Evolutionary conservation across 1,140 invertebrate species (phyloP).

Genomic region (Cydia fagiglandana): DNA sequence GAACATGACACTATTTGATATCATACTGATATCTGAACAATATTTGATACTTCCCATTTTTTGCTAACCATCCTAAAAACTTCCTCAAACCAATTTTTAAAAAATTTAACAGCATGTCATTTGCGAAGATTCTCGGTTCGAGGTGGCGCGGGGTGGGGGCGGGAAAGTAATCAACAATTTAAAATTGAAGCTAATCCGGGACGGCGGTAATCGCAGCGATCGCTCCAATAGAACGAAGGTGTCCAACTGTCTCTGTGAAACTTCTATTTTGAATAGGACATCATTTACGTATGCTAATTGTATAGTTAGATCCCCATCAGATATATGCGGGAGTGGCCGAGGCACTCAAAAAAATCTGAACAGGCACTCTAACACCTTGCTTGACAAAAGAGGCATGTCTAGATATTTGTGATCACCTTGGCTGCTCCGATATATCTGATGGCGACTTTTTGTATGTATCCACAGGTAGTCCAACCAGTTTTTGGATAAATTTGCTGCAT

Average conservation of each 20-base stretch:
- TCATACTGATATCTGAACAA: too few species aligned
- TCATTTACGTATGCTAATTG: not conserved
- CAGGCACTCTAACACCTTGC: too few species aligned
- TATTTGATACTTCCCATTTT: not conserved
- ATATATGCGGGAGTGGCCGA: too few species aligned
- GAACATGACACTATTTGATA: not conserved
- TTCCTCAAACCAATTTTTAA: slow-evolving; percentile 46
- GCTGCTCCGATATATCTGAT: too few species aligned
- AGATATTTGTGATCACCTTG: too few species aligned
- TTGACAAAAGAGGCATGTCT: too few species aligned
- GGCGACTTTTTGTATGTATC: too few species aligned
- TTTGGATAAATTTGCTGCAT: too few species aligned
- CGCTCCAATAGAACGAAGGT: slow-evolving; percentile 40
- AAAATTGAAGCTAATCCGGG: slow-evolving; percentile 69
- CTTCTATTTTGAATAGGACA: not conserved
- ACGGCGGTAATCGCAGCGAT: slow-evolving; percentile 58
- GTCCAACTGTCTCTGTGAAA: not conserved
- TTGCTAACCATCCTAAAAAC: slow-evolving; percentile 37
- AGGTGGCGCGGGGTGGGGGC: slow-evolving; percentile 18
- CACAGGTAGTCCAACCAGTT: too few species aligned
- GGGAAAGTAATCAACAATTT: slow-evolving; percentile 71
- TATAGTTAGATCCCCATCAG: not conserved
- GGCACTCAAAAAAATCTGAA: too few species aligned
- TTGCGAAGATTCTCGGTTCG: slow-evolving; percentile 40
- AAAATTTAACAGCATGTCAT: slow-evolving; percentile 57